A percentile compares a stretch with the other conserved stretches of the same genome.
Evolutionary conservation across 23 tunicate species (phyloP).

Genomic region (Ascidia mentula): DNA sequence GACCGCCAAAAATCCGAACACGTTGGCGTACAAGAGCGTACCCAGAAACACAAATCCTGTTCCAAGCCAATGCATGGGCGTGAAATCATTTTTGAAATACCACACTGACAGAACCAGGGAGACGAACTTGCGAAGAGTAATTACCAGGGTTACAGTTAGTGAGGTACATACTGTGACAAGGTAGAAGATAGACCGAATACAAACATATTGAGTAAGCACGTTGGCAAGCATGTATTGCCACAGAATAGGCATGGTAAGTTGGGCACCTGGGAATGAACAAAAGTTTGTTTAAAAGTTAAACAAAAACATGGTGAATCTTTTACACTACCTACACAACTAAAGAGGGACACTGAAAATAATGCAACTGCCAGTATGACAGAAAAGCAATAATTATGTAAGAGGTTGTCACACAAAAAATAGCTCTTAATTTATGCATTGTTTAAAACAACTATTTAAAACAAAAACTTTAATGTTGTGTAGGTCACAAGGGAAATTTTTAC

Average conservation of each 20-base stretch:
- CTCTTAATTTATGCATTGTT: too few relatives aligned
- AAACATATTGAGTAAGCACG: conserved; percentile 84
- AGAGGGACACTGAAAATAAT: too few relatives aligned
- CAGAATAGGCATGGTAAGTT: conserved; percentile 50
- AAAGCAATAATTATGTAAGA: too few relatives aligned
- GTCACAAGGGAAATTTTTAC: too few relatives aligned
- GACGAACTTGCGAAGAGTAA: conserved; percentile 86
- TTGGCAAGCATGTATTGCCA: conserved; percentile 90
- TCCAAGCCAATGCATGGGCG: conserved; percentile 72
- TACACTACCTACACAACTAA: too few relatives aligned
- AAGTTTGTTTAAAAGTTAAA: too few relatives aligned
- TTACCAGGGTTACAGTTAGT: conserved; percentile 82
- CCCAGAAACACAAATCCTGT: conserved; percentile 74
- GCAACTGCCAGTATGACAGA: too few relatives aligned
- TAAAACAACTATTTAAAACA: too few relatives aligned
- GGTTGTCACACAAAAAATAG: too few relatives aligned
- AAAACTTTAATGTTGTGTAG: too few relatives aligned
- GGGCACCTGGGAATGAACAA: not conserved
- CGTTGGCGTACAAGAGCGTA: conserved; percentile 66
- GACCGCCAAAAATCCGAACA: not conserved
- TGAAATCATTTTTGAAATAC: conserved; percentile 74
- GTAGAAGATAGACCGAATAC: conserved; percentile 92
- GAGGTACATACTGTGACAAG: conserved; percentile 70
- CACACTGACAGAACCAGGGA: conserved; percentile 79
- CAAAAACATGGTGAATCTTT: not conserved